Base-by-base conservation (phyloP, 2,113 vertebrate species). In the Phalacrocorax pelagicus region DNA sequence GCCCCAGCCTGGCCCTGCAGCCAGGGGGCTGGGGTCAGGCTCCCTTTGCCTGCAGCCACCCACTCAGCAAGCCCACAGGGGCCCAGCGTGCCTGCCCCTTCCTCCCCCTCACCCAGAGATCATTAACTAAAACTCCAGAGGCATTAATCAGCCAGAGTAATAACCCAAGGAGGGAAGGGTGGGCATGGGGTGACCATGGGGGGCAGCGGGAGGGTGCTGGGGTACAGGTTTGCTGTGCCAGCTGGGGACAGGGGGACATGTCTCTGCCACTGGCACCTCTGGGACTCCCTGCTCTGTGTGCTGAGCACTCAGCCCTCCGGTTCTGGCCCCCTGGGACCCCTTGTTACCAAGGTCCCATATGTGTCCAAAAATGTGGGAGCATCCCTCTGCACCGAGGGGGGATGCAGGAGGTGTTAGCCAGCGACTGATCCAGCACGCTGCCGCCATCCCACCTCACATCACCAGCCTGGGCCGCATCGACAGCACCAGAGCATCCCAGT, bases 301-400 rank as follows among this genome's bases (percentile, higher is more conserved):
- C 49, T 19, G 62, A 44, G 62, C 2, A 0, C 11, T 46, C 6
- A 1, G n/a, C 21, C 16, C 46, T 40, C 34, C 0, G 0, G 6
- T 29, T n/a, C 18, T 72, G 65, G 5, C 14, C 10, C 12, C 6
- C 27, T 6, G 11, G 16, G 16, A 55, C 47, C 26, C 15, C 26
- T 65, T 34, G 55, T 59, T 54, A 70, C 69, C 46, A 20, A 12
- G 2, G 26, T 32, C 40, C 58, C 1, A 0, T 49, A 23, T 2
- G 21, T 49, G 34, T 40, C 32, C n/a, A 42, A 27, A 47, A 67
- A 27, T 2, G 1, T 1, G 10, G 30, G 66, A 86, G 14, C 66
- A 34, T 61, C 46, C 30, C 32, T 24, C 32, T 34, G 67, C 42
- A 8, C 40, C 0, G 2, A 70, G 47, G 29, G 12, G n/a, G 26